phyloP scores from a whole-genome alignment of 2,888 invertebrate genomes.

The Dynastes tityus region DNA sequence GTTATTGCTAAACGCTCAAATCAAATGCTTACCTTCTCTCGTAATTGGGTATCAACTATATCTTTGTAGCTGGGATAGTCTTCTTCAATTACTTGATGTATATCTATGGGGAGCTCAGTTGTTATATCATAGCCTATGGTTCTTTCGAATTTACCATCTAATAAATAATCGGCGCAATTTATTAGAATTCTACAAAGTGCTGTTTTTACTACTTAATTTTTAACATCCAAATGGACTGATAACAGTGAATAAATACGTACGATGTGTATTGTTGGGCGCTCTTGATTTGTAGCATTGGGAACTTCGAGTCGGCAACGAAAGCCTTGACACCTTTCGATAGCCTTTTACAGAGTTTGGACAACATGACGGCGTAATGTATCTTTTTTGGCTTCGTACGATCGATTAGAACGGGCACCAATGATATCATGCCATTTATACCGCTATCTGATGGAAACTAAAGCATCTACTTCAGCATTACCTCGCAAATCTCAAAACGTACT shows the following conservation, averaged over 20 bases:
- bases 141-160: slow-evolving; percentile 40
- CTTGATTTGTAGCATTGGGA: slow-evolving; percentile 17
- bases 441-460: slow-evolving; percentile 39
- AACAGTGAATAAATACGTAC: slow-evolving; percentile 9
- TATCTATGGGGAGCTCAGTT: slow-evolving; percentile 21
- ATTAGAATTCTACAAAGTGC: slow-evolving; percentile 26
- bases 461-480: neutral
- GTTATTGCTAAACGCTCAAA: too few relatives aligned
- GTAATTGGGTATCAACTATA: slow-evolving; percentile 28
- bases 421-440: slow-evolving; percentile 12
- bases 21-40: slow-evolving; percentile 18
- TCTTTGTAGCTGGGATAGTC: slow-evolving; percentile 45
- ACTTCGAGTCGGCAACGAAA: slow-evolving; percentile 7
- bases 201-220: too few relatives aligned
- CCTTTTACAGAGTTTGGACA: slow-evolving; percentile 31
- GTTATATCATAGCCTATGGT: slow-evolving; percentile 7
- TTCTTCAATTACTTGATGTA: slow-evolving; percentile 35
- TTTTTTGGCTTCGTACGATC: slow-evolving; percentile 13
- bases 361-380: slow-evolving; percentile 21
- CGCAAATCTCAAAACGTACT: too few relatives aligned
- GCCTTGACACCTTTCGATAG: neutral
- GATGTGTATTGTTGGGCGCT: slow-evolving; percentile 9
- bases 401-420: slow-evolving; percentile 23
- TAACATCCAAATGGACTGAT: neutral
- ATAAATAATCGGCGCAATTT: slow-evolving; percentile 4